phyloP scores from a whole-genome alignment of 2,888 invertebrate species.

The Parthenolecanium corni region DNA sequence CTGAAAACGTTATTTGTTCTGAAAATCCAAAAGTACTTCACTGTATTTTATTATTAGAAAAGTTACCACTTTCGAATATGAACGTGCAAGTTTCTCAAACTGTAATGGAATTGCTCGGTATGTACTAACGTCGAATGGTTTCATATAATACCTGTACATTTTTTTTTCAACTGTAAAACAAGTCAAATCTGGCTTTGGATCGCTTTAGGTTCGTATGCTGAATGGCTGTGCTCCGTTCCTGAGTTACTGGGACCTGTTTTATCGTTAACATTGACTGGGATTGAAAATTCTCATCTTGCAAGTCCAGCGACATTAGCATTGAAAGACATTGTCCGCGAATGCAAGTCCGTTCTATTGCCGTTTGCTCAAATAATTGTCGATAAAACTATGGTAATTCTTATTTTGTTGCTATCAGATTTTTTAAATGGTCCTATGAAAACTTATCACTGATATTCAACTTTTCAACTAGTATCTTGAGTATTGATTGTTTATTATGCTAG shows the following conservation, averaged over 20 bases:
- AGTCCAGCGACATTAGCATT: slow-evolving; percentile 76
- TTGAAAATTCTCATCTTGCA: slow-evolving; percentile 45
- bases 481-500: slow-evolving; percentile 34
- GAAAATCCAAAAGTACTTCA: slow-evolving; percentile 26
- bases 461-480: too few species aligned
- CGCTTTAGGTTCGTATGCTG: slow-evolving; percentile 59
- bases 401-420: neutral
- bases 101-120: slow-evolving; percentile 64
- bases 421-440: neutral
- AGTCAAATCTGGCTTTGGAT: neutral
- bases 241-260: slow-evolving; percentile 54
- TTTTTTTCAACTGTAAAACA: neutral
- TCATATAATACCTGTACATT: neutral
- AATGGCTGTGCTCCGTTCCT: slow-evolving; percentile 68
- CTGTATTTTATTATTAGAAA: slow-evolving; percentile 39
- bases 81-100: slow-evolving; percentile 54
- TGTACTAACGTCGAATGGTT: too few species aligned
- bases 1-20: slow-evolving; percentile 45
- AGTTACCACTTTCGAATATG: slow-evolving; percentile 50
- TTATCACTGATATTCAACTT: neutral
- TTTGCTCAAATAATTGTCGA: slow-evolving; percentile 43
- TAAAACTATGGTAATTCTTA: slow-evolving; percentile 25
- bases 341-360: slow-evolving; percentile 59
- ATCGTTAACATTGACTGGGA: slow-evolving; percentile 46
- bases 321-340: slow-evolving; percentile 75